A percentile compares a stretch with the other conserved stretches of the same genome.
Conservation (phyloP, 2,113 vertebrate genomes). For the Tenebrosternarchus preto region DNA sequence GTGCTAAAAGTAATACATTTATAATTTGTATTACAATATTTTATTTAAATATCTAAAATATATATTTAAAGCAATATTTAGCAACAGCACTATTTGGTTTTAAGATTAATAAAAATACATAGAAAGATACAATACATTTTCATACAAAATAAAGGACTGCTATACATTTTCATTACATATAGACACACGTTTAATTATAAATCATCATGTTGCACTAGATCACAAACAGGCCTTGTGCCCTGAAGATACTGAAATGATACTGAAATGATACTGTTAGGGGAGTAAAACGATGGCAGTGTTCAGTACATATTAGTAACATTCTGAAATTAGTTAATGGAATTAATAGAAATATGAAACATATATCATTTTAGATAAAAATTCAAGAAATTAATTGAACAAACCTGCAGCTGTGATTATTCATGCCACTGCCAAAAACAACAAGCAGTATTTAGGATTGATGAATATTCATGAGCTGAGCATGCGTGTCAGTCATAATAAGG, state of each 20-base stretch:
- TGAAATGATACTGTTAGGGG: background rate
- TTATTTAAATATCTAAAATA: too few relatives aligned
- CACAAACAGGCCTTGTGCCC: background rate
- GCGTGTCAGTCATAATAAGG: slow-evolving; percentile 27
- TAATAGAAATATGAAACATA: background rate
- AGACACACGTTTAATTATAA: background rate
- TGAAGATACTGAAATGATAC: background rate
- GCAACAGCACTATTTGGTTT: too few relatives aligned
- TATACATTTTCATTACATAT: too few relatives aligned
- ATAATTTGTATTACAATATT: background rate
- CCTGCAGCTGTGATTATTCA: background rate
- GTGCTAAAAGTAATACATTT: background rate
- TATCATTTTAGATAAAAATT: too few relatives aligned
- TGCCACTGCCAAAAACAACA: slow-evolving; percentile 15
- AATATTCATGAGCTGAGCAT: slow-evolving; percentile 41
- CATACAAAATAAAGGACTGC: too few relatives aligned
- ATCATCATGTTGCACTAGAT: background rate
- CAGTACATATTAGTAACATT: background rate
- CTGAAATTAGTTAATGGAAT: background rate
- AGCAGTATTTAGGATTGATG: slow-evolving; percentile 11
- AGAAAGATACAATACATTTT: too few relatives aligned
- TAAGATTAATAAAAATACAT: background rate
- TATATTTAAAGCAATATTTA: too few relatives aligned
- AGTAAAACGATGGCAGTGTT: background rate
- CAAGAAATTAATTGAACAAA: background rate